A percentile compares a stretch with the other conserved stretches of the same genome.
Evolutionary conservation across 2,113 vertebrate species (phyloP).

Genomic region (Melanotaenia duboulayi): DNA sequence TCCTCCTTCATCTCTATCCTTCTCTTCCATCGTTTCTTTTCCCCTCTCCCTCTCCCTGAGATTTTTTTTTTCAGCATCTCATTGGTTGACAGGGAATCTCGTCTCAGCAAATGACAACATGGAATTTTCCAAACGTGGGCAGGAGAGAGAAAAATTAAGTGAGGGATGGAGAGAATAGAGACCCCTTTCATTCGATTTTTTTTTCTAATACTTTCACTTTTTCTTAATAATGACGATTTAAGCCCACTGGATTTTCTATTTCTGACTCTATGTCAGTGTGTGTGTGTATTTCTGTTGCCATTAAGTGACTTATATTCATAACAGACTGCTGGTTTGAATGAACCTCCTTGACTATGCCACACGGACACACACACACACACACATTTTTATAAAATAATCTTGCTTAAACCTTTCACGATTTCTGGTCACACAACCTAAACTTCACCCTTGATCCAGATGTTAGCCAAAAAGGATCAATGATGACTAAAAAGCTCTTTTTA

Average conservation of each 20-base stretch:
- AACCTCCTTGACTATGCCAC: conserved; percentile 50
- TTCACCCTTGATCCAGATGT: conserved; percentile 32
- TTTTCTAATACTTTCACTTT: conserved; percentile 70
- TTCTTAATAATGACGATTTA: conserved; percentile 77
- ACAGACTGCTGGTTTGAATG: conserved; percentile 55
- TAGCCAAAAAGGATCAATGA: background rate
- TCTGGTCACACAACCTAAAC: conserved; percentile 38
- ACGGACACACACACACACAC: background rate
- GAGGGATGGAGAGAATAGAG: conserved; percentile 75
- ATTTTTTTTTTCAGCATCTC: conserved; percentile 23
- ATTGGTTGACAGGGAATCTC: conserved; percentile 66
- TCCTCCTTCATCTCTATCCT: conserved; percentile 32
- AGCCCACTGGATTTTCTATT: conserved; percentile 79
- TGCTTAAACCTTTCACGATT: conserved; percentile 48
- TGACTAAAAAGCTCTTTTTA: background rate
- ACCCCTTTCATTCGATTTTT: conserved; percentile 74
- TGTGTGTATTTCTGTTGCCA: conserved; percentile 42
- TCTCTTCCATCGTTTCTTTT: conserved; percentile 6
- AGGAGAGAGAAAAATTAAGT: conserved; percentile 65
- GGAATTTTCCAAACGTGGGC: conserved; percentile 81
- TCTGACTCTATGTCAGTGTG: conserved; percentile 47
- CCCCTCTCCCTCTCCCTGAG: background rate
- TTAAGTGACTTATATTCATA: conserved; percentile 67
- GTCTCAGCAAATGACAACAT: conserved; percentile 79
- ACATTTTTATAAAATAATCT: conserved; percentile 57